Conservation (phyloP, 37 sponge, comb jelly and placozoan genomes). For the Agelas oroides region DNA sequence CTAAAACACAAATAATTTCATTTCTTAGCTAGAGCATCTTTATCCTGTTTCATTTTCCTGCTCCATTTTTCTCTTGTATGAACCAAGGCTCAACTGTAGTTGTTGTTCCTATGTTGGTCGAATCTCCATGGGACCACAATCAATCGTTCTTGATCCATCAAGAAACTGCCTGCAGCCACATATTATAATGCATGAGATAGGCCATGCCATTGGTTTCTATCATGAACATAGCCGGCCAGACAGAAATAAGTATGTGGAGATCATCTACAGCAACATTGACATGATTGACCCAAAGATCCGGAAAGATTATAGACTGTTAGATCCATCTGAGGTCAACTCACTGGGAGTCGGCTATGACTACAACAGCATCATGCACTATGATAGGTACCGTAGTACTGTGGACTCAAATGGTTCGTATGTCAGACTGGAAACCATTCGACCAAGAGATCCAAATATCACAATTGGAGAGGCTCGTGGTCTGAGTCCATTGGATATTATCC, state of each 20-base stretch:
- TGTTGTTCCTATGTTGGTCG: constrained; percentile 62
- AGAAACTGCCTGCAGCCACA: constrained; percentile 3
- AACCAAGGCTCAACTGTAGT: constrained; percentile 39
- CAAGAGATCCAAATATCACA: constrained; percentile 51
- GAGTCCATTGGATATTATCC: constrained; percentile 62
- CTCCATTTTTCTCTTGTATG: too few relatives aligned
- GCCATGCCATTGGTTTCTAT: constrained; percentile 74
- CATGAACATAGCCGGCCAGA: constrained; percentile 81
- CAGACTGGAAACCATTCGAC: constrained; percentile 32
- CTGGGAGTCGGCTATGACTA: constrained; percentile 80
- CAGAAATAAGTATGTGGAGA: constrained; percentile 57
- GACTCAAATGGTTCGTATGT: neutral
- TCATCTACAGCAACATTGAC: constrained; percentile 40
- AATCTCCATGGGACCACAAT: constrained; percentile 5
- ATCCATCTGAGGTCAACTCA: constrained; percentile 32
- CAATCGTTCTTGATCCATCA: constrained; percentile 12
- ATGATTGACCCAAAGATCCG: neutral
- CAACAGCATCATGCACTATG: constrained; percentile 91
- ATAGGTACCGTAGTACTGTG: neutral
- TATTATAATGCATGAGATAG: constrained; percentile 67
- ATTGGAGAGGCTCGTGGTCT: constrained; percentile 56
- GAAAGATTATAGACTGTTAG: neutral
- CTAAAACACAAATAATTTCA: too few relatives aligned
- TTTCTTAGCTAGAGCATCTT: too few relatives aligned
- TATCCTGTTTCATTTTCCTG: too few relatives aligned